These are phyloP conservation scores for Paralinhomoeus sp. DNA, from an alignment of 2,888 invertebrate species.

Conservation along the genomic window DNA sequence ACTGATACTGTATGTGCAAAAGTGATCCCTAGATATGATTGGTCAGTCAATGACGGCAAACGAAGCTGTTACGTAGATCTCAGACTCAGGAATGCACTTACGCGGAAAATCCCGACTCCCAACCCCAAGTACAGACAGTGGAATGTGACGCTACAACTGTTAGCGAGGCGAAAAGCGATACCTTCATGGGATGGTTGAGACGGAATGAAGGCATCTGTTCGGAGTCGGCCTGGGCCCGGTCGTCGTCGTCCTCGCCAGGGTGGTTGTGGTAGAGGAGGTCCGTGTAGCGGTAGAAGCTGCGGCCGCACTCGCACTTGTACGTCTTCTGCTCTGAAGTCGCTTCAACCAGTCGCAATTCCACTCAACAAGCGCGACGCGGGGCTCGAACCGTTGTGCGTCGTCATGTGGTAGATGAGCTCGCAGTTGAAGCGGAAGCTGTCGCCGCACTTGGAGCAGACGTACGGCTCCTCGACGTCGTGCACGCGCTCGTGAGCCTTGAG, in stretches of 20 bases:
- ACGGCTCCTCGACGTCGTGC: background rate
- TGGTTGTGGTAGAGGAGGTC: constrained; percentile 20
- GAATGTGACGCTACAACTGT: no score
- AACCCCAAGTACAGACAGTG: no score
- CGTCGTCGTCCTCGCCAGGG: background rate
- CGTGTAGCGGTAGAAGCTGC: constrained; percentile 21
- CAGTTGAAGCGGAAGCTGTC: background rate
- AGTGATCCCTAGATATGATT: no score
- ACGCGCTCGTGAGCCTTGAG: background rate
- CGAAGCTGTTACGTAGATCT: no score
- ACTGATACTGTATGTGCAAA: no score
- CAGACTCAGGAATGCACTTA: no score
- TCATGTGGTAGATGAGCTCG: background rate
- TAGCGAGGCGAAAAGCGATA: no score
- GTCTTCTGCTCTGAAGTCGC: constrained; percentile 14
- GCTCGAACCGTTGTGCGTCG: background rate
- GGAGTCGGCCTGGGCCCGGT: no score
- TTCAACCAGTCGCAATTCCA: background rate
- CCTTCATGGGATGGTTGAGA: no score
- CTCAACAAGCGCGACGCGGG: background rate
- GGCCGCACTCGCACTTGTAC: constrained; percentile 23
- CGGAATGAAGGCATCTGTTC: no score
- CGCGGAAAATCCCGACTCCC: no score
- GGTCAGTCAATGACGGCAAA: no score
- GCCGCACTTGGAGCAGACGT: background rate